Base-by-base conservation (phyloP, 1,140 invertebrate species). In the Pogonus chalceus region DNA sequence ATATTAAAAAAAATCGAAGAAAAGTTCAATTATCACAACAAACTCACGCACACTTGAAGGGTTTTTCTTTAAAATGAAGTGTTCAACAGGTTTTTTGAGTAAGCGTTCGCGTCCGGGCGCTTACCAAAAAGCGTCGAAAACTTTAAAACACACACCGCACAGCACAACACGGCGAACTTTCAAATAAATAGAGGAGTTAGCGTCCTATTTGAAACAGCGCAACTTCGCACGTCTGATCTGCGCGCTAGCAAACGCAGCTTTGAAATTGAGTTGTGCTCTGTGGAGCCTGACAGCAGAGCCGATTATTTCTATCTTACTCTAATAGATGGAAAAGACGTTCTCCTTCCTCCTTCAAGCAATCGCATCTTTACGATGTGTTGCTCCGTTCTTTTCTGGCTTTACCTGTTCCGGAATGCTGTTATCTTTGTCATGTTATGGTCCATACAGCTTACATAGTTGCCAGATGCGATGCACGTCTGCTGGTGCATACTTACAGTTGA, bases 251-350 rank as follows among this genome's bases (percentile, higher is more conserved):
- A 49, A 56, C 57, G 57, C 57, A 51, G 43, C 39, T 37, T 52
- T 49, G 39, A 51, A 54, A 58, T 58, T 58, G 55, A 58, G 57
- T 58, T 58, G 57, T 58, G 57, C 55, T 51, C 20, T 35, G 51
- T 39, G 49, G 54, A 58, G 57, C 50, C 57, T 58, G 57, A 58
- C 57, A 58, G 57, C 52, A 52, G 54, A 35, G 21, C 21, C 14
- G 20, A 39, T 20, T 52, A 14, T 20, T 21, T 18, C 21, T 39
- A 10, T 52, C 21, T 39, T 52, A 39, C 9, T 35, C 16, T n/a
- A 52, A 20, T 14, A 52, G 14, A 52, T 35, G 18, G 9, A 20
- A 26, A 20, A 14, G 9, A 2, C 22, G 12, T 37, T 23, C 9
- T 10, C 26, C 2, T 39, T 39, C 31, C 43, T 7, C 23, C 35